phyloP scores from a whole-genome alignment of 2,888 invertebrate genomes.

The Drosophila robusta region DNA sequence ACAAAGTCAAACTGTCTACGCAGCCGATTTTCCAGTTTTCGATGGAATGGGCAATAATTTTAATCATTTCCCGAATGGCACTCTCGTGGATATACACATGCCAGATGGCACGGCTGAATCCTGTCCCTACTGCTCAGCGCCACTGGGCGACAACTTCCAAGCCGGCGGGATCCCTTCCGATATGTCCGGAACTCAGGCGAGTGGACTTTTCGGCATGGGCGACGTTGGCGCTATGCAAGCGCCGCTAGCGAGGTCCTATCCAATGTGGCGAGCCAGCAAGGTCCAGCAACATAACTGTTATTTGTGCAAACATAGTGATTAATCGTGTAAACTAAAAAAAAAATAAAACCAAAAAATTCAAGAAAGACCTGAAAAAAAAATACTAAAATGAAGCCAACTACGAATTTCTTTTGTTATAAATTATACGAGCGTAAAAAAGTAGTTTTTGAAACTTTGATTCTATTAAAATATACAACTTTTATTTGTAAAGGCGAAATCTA shows the following conservation, averaged over 20 bases:
- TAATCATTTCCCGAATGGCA: constrained; percentile 14
- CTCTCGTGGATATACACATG: not conserved
- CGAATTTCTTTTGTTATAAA: not conserved
- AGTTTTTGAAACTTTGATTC: not conserved
- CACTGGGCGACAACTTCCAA: not conserved
- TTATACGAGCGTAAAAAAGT: no score
- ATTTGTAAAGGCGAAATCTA: no score
- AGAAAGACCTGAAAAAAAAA: no score
- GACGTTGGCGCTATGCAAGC: not conserved
- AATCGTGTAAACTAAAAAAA: not conserved
- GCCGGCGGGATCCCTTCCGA: not conserved
- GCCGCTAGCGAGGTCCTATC: not conserved
- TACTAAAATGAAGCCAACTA: not conserved
- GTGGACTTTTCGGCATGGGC: not conserved
- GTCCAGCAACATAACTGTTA: not conserved
- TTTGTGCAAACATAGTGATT: not conserved
- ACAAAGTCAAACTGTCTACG: not conserved
- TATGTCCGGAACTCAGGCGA: not conserved
- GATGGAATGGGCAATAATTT: constrained; percentile 8
- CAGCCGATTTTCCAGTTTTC: not conserved
- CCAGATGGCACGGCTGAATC: not conserved
- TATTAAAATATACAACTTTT: no score
- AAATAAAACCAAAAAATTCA: not conserved
- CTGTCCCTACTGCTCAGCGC: not conserved
- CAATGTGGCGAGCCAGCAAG: not conserved